These are phyloP conservation scores for Illadopsis cleaveri DNA, from an alignment of 2,113 vertebrate genomes.

Conservation along the genomic window DNA sequence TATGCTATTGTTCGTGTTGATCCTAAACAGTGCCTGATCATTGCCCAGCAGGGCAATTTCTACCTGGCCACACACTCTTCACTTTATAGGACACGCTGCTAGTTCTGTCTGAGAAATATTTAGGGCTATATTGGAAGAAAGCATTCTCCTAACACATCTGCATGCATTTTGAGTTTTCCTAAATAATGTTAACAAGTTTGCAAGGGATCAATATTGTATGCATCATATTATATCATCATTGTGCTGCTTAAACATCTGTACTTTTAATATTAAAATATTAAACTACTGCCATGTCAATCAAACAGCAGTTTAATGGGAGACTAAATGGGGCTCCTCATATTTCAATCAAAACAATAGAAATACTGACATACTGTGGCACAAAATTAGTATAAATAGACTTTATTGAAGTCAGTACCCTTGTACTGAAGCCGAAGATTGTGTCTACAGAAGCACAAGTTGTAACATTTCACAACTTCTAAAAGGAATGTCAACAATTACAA, in stretches of 20 bases:
- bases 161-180: background rate
- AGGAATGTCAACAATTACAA: conserved; percentile 94
- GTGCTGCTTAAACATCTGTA: background rate
- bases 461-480: conserved; percentile 89
- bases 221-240: background rate
- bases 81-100: background rate
- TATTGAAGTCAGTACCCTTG: conserved; percentile 91
- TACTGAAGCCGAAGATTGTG: conserved; percentile 88
- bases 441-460: conserved; percentile 91
- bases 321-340: background rate
- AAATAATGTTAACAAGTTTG: background rate
- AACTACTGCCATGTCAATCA: background rate
- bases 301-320: background rate
- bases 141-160: background rate
- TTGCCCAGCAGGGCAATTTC: background rate
- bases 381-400: conserved; percentile 87
- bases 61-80: background rate
- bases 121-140: background rate
- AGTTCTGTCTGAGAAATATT: background rate
- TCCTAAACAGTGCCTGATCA: background rate
- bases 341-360: conserved; percentile 55
- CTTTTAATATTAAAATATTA: background rate
- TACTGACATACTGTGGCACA: conserved; percentile 68
- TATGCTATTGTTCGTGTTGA: background rate
- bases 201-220: background rate